Evolutionary conservation across 2,113 vertebrate genomes (phyloP).

Genomic region (Pseudopodoces humilis): DNA sequence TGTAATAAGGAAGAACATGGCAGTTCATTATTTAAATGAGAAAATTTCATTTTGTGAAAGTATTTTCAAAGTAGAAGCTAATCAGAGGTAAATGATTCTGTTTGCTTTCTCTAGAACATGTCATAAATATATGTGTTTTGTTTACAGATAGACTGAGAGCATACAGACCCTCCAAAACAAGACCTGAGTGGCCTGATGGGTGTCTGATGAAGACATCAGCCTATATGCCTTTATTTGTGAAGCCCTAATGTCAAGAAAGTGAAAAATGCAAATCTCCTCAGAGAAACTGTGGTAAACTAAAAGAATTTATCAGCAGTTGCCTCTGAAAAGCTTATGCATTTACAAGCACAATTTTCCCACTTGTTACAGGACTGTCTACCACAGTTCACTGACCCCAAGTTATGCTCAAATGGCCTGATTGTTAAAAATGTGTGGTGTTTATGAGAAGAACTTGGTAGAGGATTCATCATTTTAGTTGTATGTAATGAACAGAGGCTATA

Average conservation of each 20-base stretch:
- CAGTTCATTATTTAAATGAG: not conserved
- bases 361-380: not conserved
- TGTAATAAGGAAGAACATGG: not conserved
- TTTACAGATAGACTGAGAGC: not conserved
- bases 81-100: not conserved
- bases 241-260: not conserved
- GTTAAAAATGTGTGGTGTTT: not conserved
- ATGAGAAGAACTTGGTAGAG: not conserved
- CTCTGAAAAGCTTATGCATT: not conserved
- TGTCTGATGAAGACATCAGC: not conserved
- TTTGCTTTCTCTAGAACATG: not conserved
- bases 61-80: not conserved
- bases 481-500: not conserved
- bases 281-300: not conserved
- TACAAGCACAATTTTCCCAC: not conserved
- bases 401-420: not conserved
- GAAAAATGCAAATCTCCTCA: not conserved
- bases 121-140: not conserved
- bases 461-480: not conserved
- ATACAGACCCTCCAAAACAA: not conserved
- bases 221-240: not conserved
- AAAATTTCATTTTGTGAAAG: not conserved
- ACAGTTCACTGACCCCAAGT: not conserved
- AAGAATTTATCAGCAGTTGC: not conserved
- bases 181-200: not conserved